Evolutionary conservation across 2,113 vertebrate genomes (phyloP), one percentile per base, ranked within the genome.

Genomic region (Potamarius usumacintae): DNA sequence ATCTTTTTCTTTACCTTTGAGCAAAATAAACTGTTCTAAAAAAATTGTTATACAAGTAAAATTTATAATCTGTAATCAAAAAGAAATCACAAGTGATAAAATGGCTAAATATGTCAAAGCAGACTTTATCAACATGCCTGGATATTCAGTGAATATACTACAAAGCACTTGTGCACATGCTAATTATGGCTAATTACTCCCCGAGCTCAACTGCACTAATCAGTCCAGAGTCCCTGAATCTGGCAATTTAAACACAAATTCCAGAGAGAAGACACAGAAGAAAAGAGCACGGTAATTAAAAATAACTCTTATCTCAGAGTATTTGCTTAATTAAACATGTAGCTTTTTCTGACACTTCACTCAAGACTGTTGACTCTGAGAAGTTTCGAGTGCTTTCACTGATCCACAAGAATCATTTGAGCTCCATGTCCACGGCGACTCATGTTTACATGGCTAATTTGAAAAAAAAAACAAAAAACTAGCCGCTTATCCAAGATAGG

Each of bases 111-210:
- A 76, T 50, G 5, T 11, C 5, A 22, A 76, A n/a, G 42, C 48
- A 30, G 82, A 53, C 48, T 83, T 83, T 27, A 50, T 48, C 34
- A 65, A 67, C 34, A 50, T n/a, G 42, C 42, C 22, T 17, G 48
- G 8, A 27, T 55, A 27, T 71, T 84, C 65, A 72, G 18, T 53
- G 25, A 52, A 20, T 42, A 15, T n/a, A 25, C 65, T 15, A 7
- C 5, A 84, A 18, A 30, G 8, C 50, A 80, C 27, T 7, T 67
- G 60, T n/a, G 9, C 48, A 34, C 17, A 14, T 69, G 85, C 62
- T 79, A 80, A 86, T 80, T 80, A n/a, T 10, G 12, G 34, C 9
- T 86, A 86, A 86, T 86, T 86, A 69, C 65, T 25, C 85, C 53
- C 72, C 50, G 2, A 77, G 71, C 30, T 79, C 58, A 6, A 62